Conservation (phyloP, 2,888 invertebrate genomes). For the Hyppa rectilinea region DNA sequence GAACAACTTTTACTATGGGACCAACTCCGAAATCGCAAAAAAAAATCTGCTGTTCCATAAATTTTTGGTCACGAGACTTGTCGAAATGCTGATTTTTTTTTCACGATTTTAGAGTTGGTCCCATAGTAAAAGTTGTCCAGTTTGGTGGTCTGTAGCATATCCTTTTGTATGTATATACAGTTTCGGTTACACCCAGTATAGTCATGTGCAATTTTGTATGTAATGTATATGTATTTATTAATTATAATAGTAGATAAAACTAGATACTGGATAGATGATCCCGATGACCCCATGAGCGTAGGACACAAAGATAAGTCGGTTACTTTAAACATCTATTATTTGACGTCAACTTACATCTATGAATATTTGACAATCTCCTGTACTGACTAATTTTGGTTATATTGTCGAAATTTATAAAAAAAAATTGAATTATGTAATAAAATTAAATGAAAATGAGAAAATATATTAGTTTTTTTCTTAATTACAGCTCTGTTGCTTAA, state of each 20-base stretch:
- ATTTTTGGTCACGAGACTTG: no score
- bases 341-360: constrained; percentile 25
- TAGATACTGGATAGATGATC: constrained; percentile 13
- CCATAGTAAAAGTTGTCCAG: no score
- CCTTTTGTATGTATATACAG: no score
- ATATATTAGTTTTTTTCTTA: not conserved
- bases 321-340: constrained; percentile 17
- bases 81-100: no score
- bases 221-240: no score
- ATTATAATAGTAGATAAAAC: constrained; percentile 15
- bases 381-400: constrained; percentile 13
- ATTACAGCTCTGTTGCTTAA: not conserved
- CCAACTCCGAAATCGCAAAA: no score
- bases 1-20: no score
- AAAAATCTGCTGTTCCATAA: no score
- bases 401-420: constrained; percentile 51
- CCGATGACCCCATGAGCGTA: constrained; percentile 53
- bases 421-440: not conserved
- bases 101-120: no score
- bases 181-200: no score
- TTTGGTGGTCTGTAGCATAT: no score
- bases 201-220: no score
- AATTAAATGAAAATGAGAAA: not conserved
- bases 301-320: not conserved
- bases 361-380: constrained; percentile 24